Percentiles rank a stretch among this genome's conserved stretches.
phyloP scores from a whole-genome alignment of 2,797 vertebrate species.

The Danionella dracula region DNA sequence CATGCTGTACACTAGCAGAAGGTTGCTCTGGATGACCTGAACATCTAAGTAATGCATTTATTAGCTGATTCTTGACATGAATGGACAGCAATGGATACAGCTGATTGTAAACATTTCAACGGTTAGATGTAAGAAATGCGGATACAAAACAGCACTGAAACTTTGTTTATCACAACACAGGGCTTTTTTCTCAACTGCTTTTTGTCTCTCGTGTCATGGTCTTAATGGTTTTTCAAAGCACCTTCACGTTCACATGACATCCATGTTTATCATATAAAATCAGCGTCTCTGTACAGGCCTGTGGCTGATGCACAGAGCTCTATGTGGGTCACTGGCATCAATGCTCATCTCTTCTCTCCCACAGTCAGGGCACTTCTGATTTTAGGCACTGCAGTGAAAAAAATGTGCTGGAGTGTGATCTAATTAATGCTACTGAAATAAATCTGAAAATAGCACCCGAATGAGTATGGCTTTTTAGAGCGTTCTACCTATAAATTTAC shows the following conservation, averaged over 20 bases:
- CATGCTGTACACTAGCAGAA: neutral
- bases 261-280: constrained; percentile 3
- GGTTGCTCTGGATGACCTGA: neutral
- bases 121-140: no score
- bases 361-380: neutral
- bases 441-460: neutral
- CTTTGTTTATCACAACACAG: no score
- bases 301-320: neutral
- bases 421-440: neutral
- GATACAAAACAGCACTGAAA: no score
- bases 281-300: constrained; percentile 18
- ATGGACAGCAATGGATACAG: neutral
- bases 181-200: constrained; percentile 32
- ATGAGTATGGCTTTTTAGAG: neutral
- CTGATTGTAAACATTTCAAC: neutral
- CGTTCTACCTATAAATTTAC: no score
- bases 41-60: neutral
- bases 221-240: no score
- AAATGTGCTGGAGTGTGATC: neutral
- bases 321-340: constrained; percentile 31
- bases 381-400: neutral
- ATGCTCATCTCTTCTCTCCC: neutral
- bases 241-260: neutral
- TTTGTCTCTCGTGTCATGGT: neutral
- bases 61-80: neutral